Conservation (phyloP, 2,113 vertebrate genomes). For the Tautogolabrus adspersus region DNA sequence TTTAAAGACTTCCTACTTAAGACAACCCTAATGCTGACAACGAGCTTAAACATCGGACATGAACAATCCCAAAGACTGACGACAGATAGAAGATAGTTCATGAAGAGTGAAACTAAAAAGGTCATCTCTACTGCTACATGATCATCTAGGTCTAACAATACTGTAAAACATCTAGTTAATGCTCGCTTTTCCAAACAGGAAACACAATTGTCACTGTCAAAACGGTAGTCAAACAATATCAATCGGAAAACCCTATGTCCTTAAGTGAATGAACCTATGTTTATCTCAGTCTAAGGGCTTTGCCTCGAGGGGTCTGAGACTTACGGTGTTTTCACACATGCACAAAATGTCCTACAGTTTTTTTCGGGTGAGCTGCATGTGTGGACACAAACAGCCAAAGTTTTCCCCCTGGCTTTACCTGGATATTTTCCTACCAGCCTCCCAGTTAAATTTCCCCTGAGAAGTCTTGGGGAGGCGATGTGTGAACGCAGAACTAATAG, state of each 20-base stretch:
- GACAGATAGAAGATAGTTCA: conserved; percentile 12
- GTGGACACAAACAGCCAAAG: too few species aligned
- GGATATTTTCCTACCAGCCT: too few species aligned
- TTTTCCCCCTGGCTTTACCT: too few species aligned
- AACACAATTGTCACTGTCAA: conserved; percentile 49
- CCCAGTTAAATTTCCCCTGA: too few species aligned
- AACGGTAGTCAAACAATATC: conserved; percentile 34
- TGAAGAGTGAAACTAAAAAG: conserved; percentile 24
- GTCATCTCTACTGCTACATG: conserved; percentile 47
- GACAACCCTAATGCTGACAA: background rate
- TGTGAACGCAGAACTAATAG: too few species aligned
- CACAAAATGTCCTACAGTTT: too few species aligned
- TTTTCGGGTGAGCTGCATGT: too few species aligned
- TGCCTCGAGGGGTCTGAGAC: conserved; percentile 22
- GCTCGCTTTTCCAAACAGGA: conserved; percentile 43
- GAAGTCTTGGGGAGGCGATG: too few species aligned
- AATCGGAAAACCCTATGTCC: conserved; percentile 5
- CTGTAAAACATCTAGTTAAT: conserved; percentile 38
- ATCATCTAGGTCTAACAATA: conserved; percentile 49
- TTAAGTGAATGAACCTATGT: conserved; percentile 27
- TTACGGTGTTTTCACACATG: background rate
- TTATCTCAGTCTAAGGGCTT: conserved; percentile 23
- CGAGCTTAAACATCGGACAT: conserved; percentile 35
- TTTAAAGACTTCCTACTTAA: conserved; percentile 3
- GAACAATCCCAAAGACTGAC: background rate